Conservation (phyloP, 92 coral and sea anemone genomes). For the Epizoanthus ramosus region DNA sequence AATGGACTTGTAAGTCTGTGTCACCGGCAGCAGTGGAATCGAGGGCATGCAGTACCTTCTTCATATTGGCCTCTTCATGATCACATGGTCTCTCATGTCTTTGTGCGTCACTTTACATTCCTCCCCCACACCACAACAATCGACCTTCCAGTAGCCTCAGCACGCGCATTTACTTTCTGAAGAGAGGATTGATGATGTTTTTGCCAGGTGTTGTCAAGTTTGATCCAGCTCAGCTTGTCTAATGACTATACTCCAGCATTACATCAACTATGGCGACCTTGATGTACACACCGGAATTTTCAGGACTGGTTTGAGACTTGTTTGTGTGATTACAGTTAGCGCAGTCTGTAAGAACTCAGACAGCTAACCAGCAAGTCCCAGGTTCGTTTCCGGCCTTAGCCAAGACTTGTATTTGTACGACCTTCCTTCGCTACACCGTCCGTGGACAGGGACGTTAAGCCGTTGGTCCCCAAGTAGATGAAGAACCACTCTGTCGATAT, state of each 20-base stretch:
- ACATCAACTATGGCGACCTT: conserved; percentile 52
- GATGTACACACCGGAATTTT: conserved; percentile 17
- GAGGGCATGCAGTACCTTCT: conserved; percentile 51
- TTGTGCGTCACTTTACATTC: conserved; percentile 44
- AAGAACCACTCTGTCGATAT: too few relatives aligned
- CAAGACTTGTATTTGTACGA: too few relatives aligned
- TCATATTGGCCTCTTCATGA: conserved; percentile 52
- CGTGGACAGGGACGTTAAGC: too few relatives aligned
- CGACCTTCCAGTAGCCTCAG: conserved; percentile 25
- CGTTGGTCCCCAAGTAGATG: too few relatives aligned
- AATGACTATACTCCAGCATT: conserved; percentile 53
- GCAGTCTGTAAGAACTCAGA: too few relatives aligned
- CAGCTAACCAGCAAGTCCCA: too few relatives aligned
- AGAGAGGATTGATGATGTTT: conserved; percentile 13
- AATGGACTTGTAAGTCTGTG: conserved; percentile 16
- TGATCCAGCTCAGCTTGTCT: conserved; percentile 43
- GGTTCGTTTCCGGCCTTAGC: too few relatives aligned
- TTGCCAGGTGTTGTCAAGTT: conserved; percentile 37
- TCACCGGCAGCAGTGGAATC: conserved; percentile 50
- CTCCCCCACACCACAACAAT: conserved; percentile 53
- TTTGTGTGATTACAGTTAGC: too few relatives aligned
- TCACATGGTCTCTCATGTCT: conserved; percentile 37
- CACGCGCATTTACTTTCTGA: conserved; percentile 35
- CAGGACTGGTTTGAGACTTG: conserved; percentile 32
- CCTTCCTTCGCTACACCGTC: too few relatives aligned